Evolutionary conservation across 2,113 vertebrate species (phyloP).

Genomic region (Neopipo cinnamomea): DNA sequence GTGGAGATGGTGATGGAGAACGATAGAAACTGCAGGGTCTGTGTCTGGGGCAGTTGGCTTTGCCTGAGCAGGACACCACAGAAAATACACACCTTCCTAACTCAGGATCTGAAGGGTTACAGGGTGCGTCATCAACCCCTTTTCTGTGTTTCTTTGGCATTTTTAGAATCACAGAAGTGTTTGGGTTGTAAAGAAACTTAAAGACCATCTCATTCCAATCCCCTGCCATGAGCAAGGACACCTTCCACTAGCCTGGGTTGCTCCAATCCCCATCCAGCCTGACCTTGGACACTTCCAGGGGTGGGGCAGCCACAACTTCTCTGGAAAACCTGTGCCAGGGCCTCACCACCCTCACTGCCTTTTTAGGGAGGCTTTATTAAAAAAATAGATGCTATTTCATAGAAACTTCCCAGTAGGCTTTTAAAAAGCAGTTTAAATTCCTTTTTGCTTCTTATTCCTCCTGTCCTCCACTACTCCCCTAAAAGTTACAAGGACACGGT

Average conservation of each 20-base stretch:
- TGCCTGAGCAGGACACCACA: not conserved
- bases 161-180: not conserved
- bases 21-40: not conserved
- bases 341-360: not conserved
- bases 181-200: not conserved
- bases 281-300: not conserved
- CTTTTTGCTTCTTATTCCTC: not conserved
- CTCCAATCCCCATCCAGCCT: not conserved
- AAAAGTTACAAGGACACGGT: not conserved
- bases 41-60: not conserved
- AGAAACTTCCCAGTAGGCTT: not conserved
- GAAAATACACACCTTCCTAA: not conserved
- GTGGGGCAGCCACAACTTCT: not conserved
- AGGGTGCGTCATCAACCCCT: not conserved
- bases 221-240: not conserved
- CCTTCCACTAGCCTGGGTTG: not conserved
- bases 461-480: no score
- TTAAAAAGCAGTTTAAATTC: not conserved
- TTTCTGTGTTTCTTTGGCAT: not conserved
- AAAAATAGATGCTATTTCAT: not conserved
- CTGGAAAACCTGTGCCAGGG: not conserved
- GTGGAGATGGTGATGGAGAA: not conserved
- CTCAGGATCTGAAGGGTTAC: not conserved
- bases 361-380: not conserved
- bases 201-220: not conserved